phyloP scores from a whole-genome alignment of 2,797 vertebrate species.

The Eurystomus glaucurus region DNA sequence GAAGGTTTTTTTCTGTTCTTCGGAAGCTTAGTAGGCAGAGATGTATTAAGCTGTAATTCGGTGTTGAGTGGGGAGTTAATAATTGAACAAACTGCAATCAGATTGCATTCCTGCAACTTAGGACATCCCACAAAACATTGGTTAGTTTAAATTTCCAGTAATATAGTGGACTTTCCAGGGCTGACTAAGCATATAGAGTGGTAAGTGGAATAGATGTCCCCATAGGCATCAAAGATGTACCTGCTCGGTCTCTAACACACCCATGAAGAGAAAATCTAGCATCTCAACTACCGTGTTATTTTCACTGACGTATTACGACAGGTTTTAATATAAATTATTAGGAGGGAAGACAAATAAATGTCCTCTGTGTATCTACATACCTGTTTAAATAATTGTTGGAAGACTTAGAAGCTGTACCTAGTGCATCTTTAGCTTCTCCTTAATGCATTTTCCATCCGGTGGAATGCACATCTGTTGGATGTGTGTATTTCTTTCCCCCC shows the following conservation, averaged over 20 bases:
- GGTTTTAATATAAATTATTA: not conserved
- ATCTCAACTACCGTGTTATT: not conserved
- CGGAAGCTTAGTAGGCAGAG: not conserved
- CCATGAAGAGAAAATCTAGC: not conserved
- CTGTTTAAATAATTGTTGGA: not conserved
- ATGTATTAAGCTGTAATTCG: conserved; percentile 24
- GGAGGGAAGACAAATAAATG: not conserved
- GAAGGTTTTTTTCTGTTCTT: not conserved
- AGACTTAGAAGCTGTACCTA: not conserved
- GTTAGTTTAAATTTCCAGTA: not conserved
- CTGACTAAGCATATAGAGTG: not conserved
- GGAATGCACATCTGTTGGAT: not conserved
- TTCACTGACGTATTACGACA: not conserved
- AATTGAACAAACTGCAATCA: not conserved
- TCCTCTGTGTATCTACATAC: not conserved
- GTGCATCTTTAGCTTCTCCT: not conserved
- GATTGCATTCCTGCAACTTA: not conserved
- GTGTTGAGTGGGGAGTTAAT: not conserved
- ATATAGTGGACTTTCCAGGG: not conserved
- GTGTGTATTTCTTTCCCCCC: not conserved
- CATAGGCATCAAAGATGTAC: not conserved
- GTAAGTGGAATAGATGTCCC: not conserved
- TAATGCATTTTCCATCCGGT: not conserved
- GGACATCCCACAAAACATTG: not conserved
- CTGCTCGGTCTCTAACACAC: not conserved